Percentiles rank a stretch among this genome's conserved stretches.
phyloP scores from a whole-genome alignment of 1,140 invertebrate genomes.

The Achatina immaculata region DNA sequence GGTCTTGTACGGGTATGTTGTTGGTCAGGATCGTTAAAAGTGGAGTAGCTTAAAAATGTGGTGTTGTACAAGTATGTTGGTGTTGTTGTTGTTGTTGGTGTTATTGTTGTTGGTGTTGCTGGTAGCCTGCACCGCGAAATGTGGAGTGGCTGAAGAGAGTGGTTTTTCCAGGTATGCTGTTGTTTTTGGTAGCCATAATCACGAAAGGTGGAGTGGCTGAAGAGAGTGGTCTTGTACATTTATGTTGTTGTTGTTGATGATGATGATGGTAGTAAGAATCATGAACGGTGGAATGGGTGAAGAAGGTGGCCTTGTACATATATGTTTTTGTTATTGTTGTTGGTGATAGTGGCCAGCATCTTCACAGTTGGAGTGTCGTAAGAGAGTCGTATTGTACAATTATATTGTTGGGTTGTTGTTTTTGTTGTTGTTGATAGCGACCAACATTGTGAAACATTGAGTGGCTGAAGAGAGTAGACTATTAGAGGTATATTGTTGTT shows the following conservation, averaged over 20 bases:
- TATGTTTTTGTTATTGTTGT: no score
- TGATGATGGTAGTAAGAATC: conserved; percentile 57
- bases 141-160: conserved; percentile 61
- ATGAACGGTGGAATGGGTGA: conserved; percentile 58
- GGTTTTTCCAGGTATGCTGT: conserved; percentile 54
- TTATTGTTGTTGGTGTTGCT: conserved; percentile 60
- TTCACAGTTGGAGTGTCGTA: no score
- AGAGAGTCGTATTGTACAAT: no score
- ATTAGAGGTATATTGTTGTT: no score
- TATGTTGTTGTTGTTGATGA: conserved; percentile 3
- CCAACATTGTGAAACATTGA: conserved; percentile 57
- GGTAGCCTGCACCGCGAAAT: conserved; percentile 58
- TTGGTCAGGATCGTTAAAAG: conserved; percentile 60
- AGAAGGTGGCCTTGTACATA: conserved; percentile 60
- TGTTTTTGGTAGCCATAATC: conserved; percentile 56
- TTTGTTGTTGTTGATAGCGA: no score
- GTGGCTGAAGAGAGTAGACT: conserved; percentile 62
- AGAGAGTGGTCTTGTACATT: conserved; percentile 59
- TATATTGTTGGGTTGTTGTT: no score
- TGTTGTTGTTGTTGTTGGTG: conserved; percentile 61
- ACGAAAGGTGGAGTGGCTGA: conserved; percentile 57
- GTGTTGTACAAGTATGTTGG: conserved; percentile 59
- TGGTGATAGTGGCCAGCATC: no score
- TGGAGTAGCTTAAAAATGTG: conserved; percentile 61
- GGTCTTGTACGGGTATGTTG: conserved; percentile 56